These are phyloP conservation scores for Nomada lathburiana DNA, from an alignment of 2,888 invertebrate genomes.

Conservation along the genomic window DNA sequence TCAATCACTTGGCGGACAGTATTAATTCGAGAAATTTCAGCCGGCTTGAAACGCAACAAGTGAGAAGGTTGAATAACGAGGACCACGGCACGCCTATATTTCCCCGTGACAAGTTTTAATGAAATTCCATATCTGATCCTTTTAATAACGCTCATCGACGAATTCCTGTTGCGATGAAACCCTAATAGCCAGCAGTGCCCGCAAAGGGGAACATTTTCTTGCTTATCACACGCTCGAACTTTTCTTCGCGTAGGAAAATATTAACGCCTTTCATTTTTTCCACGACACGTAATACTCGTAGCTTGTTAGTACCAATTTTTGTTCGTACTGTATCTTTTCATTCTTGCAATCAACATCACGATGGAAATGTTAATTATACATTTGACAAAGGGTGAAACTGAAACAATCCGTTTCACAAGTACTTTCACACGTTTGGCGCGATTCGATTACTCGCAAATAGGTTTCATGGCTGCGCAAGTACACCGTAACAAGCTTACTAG, in stretches of 20 bases:
- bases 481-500: not conserved
- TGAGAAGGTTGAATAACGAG: slow-evolving; percentile 35
- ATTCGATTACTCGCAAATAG: not conserved
- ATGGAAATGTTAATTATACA: too few relatives aligned
- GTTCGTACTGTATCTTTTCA: too few relatives aligned
- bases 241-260: slow-evolving; percentile 2
- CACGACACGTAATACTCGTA: too few relatives aligned
- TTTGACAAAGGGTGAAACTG: too few relatives aligned
- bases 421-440: not conserved
- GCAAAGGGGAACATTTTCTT: slow-evolving; percentile 5
- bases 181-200: not conserved
- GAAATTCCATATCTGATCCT: slow-evolving; percentile 41
- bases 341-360: too few relatives aligned
- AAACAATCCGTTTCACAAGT: too few relatives aligned
- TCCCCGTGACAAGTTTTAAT: slow-evolving; percentile 29
- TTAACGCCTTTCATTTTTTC: too few relatives aligned
- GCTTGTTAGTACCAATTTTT: too few relatives aligned
- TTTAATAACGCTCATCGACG: slow-evolving; percentile 35
- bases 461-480: not conserved
- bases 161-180: slow-evolving; percentile 32
- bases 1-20: not conserved
- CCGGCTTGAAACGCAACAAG: slow-evolving; percentile 35
- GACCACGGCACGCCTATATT: not conserved
- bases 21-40: slow-evolving; percentile 5
- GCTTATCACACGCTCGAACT: slow-evolving; percentile 4